Evolutionary conservation across 2,888 invertebrate genomes (phyloP), one percentile per base, ranked within the genome.

Genomic region (Torymus auratus): DNA sequence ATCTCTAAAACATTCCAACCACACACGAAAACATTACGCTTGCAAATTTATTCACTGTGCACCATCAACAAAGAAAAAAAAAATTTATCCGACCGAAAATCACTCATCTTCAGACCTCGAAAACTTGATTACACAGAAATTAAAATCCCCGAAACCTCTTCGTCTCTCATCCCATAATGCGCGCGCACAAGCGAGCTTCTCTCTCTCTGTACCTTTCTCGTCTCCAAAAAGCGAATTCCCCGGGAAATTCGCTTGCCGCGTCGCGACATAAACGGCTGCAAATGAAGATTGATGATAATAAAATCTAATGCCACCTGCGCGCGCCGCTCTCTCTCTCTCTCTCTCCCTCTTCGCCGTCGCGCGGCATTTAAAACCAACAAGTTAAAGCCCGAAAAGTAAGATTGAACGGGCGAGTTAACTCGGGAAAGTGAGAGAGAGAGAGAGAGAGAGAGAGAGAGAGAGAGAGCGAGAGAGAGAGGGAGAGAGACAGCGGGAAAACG

Each of bases 271-370:
- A 28, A 58, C 28, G 58, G 58, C 23, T 28, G 52, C 14, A 17
- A 75, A 80, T 71, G 75, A 65, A 75, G 80, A 80, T 67, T 23
- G 71, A 80, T 67, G 75, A 75, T 67, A 71, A 75, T 60, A 64
- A 58, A 80, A 70, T 64, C 23, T 52, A 23, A 69, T 28, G 52
- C 69, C 23, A 14, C 7, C 3, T 4, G 15, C 7, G 2, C 11
- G 5, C 4, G 13, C 68, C 17, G 1, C n/a, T 5, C 67, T 13
- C 52, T 14, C 11, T 14, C 50, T 41, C n/a, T 28, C 13, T 13
- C 7, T 17, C 10, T 7, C 65, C 13, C 15, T 15, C 10, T 28
- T n/a, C 23, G n/a, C 41, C 41, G 17, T 20, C n/a, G n/a, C 55
- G 53, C 58, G 50, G 68, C 67, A 79, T 79, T 69, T 73, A 73